These are phyloP conservation scores for Machimus rusticus DNA, from an alignment of 2,888 invertebrate species.

Conservation along the genomic window DNA sequence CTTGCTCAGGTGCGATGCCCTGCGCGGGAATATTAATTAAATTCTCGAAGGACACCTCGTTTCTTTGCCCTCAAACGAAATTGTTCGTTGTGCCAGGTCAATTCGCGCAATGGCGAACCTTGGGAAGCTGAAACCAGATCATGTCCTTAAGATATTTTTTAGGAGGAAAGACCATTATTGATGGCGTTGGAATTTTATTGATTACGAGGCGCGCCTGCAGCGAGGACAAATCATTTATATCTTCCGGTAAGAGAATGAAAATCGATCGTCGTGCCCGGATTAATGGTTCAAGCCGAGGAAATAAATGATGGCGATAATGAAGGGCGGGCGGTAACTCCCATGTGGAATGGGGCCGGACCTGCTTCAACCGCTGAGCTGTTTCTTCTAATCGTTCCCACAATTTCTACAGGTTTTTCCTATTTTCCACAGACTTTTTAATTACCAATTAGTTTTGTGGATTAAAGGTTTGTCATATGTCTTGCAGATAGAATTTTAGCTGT, in stretches of 20 bases:
- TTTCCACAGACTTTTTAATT: not conserved
- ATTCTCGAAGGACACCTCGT: not conserved
- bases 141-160: not conserved
- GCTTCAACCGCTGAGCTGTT: not conserved
- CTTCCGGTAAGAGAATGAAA: not conserved
- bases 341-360: not conserved
- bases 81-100: not conserved
- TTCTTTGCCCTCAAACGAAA: not conserved
- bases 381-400: not conserved
- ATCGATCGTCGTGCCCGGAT: not conserved
- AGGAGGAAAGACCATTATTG: not conserved
- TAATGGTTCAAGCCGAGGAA: not conserved
- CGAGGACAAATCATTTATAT: not conserved
- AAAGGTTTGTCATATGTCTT: not conserved
- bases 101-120: not conserved
- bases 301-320: not conserved
- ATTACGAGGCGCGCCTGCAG: not conserved
- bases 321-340: not conserved
- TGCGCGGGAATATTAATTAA: not conserved
- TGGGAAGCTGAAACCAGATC: not conserved
- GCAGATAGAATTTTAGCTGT: not conserved
- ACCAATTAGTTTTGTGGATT: not conserved
- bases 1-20: not conserved
- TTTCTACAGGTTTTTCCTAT: too few relatives aligned
- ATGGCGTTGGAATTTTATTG: not conserved